Percentiles rank a stretch among this genome's conserved stretches.
phyloP scores from a whole-genome alignment of 2,797 vertebrate species.

The Mus spretus region DNA sequence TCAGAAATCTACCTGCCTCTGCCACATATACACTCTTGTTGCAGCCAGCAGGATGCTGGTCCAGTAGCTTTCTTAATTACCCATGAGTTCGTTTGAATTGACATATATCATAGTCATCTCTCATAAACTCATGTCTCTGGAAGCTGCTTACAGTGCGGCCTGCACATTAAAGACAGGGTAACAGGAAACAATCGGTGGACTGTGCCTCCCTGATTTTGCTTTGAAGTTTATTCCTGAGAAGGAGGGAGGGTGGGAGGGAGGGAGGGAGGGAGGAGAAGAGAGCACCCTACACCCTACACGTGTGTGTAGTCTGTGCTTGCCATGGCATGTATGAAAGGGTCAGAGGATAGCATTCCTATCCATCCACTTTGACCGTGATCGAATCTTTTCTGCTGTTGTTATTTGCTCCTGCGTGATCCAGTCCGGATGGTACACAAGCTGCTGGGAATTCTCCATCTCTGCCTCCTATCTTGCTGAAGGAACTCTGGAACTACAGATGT shows the following conservation, averaged over 20 bases:
- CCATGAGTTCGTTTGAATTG: neutral
- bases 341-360: neutral
- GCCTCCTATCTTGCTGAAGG: neutral
- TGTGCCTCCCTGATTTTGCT: slow-evolving; percentile 21
- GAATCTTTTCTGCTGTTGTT: neutral
- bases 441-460: neutral
- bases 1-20: too few species aligned
- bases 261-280: too few species aligned
- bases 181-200: neutral
- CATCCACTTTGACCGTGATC: neutral
- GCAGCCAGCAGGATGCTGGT: neutral
- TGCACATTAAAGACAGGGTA: slow-evolving; percentile 23
- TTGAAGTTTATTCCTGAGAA: slow-evolving; percentile 10
- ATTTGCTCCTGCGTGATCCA: neutral
- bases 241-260: neutral
- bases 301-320: neutral
- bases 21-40: neutral
- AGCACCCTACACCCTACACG: neutral
- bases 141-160: neutral
- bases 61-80: neutral
- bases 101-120: neutral
- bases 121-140: neutral
- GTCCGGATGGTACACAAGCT: neutral
- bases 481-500: neutral
- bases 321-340: neutral